Percentiles rank a stretch among this genome's conserved stretches.
Evolutionary conservation across 2,888 invertebrate genomes (phyloP).

Genomic region (Chelonus formosanus): DNA sequence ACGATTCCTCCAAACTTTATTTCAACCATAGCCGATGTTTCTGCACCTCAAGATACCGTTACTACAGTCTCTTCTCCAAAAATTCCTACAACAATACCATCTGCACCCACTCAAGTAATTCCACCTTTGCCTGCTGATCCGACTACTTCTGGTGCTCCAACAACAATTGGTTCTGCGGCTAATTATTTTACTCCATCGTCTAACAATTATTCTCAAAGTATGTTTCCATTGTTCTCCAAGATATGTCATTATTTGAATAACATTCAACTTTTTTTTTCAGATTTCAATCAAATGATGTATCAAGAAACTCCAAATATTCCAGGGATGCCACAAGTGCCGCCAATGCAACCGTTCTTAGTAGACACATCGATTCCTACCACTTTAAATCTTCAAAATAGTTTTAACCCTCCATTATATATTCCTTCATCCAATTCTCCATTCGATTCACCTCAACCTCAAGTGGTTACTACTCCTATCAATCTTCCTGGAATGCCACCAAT

Average conservation of each 20-base stretch:
- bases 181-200: conserved; percentile 46
- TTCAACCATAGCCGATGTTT: conserved; percentile 27
- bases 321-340: conserved; percentile 57
- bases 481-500: conserved; percentile 83
- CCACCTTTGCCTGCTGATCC: conserved; percentile 61
- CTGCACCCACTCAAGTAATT: not conserved
- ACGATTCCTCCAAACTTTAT: conserved; percentile 52
- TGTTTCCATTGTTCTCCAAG: conserved; percentile 28
- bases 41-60: conserved; percentile 20
- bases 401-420: conserved; percentile 43
- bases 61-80: conserved; percentile 39
- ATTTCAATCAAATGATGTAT: conserved; percentile 40
- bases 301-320: conserved; percentile 58
- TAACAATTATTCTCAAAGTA: conserved; percentile 47
- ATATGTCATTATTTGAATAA: conserved; percentile 10
- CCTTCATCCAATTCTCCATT: conserved; percentile 57
- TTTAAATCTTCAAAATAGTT: conserved; percentile 41
- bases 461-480: conserved; percentile 75
- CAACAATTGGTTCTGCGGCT: conserved; percentile 59
- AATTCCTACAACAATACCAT: conserved; percentile 27
- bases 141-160: conserved; percentile 67
- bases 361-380: conserved; percentile 32
- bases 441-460: conserved; percentile 49
- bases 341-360: conserved; percentile 42
- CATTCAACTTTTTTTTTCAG: conserved; percentile 37